A percentile compares a stretch with the other conserved stretches of the same genome.
Evolutionary conservation across 2,113 vertebrate species (phyloP).

Genomic region (Psilopsiagon aurifrons): DNA sequence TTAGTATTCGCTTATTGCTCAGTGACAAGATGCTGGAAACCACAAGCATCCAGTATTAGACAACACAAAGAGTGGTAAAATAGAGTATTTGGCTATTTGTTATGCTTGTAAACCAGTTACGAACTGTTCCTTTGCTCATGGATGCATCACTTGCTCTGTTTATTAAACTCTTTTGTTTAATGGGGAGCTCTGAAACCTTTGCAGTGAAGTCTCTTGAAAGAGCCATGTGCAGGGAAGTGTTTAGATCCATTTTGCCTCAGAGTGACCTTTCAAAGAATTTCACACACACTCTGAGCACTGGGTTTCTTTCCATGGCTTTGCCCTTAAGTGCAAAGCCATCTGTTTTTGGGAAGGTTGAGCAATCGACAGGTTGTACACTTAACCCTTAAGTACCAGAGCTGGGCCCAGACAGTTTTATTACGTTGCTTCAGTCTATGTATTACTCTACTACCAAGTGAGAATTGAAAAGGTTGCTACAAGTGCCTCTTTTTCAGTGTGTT

Average conservation of each 20-base stretch:
- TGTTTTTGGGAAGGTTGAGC: slow-evolving; percentile 56
- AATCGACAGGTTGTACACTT: slow-evolving; percentile 48
- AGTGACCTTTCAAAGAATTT: slow-evolving; percentile 60
- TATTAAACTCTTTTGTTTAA: background rate
- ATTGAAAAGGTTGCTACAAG: slow-evolving; percentile 2
- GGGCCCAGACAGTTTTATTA: background rate
- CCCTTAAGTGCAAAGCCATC: slow-evolving; percentile 68
- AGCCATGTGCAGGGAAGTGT: background rate
- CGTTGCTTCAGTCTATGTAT: background rate
- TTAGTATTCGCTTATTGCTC: background rate
- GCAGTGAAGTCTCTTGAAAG: background rate
- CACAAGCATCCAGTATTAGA: background rate
- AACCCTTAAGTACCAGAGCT: slow-evolving; percentile 52
- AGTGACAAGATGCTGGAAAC: background rate
- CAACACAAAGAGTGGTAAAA: background rate
- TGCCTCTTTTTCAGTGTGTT: background rate
- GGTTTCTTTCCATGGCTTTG: slow-evolving; percentile 10
- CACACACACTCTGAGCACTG: slow-evolving; percentile 25
- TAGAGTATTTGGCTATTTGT: background rate
- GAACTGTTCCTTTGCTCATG: background rate
- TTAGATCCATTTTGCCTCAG: slow-evolving; percentile 15
- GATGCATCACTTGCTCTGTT: background rate
- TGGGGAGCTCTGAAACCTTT: background rate
- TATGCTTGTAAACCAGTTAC: background rate
- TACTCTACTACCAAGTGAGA: background rate